Percentiles rank a stretch among this genome's conserved stretches.
Evolutionary conservation across 2,888 invertebrate species (phyloP).

Genomic region (Pycnomerus fuliginosus): DNA sequence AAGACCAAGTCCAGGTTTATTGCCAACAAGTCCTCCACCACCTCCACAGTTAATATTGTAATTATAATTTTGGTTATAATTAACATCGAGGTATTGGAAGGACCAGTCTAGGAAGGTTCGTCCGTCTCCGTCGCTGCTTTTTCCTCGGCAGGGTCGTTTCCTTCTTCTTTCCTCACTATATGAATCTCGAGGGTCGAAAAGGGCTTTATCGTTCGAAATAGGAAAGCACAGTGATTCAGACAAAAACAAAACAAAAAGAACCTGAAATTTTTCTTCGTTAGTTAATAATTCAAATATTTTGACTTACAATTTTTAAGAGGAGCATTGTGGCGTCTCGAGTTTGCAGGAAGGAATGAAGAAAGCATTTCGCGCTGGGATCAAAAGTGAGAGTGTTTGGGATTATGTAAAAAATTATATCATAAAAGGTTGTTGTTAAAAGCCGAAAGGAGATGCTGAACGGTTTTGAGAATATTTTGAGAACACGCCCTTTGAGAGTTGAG

Average conservation of each 20-base stretch:
- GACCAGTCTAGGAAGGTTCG: slow-evolving; percentile 40
- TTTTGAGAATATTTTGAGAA: neutral
- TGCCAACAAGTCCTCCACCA: slow-evolving; percentile 16
- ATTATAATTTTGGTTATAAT: slow-evolving; percentile 39
- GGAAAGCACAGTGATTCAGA: slow-evolving; percentile 1
- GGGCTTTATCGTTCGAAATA: slow-evolving; percentile 19
- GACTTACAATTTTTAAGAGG: slow-evolving; percentile 15
- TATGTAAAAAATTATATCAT: slow-evolving; percentile 1
- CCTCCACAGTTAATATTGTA: slow-evolving; percentile 38
- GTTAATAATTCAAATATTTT: slow-evolving; percentile 1
- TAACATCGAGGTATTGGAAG: slow-evolving; percentile 35
- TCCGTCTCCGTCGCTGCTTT: slow-evolving; percentile 26
- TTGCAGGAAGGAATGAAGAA: slow-evolving; percentile 12
- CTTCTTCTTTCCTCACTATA: slow-evolving; percentile 9
- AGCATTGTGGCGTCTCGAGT: slow-evolving; percentile 4
- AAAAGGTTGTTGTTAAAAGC: no score
- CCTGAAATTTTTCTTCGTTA: slow-evolving; percentile 1
- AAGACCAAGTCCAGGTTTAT: slow-evolving; percentile 1
- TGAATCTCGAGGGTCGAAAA: slow-evolving; percentile 10
- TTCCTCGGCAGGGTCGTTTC: slow-evolving; percentile 18
- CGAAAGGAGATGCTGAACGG: no score
- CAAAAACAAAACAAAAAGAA: slow-evolving; percentile 1
- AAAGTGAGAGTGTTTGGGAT: slow-evolving; percentile 1
- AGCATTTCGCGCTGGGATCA: slow-evolving; percentile 1
- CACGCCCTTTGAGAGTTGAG: neutral